Evolutionary conservation across 1,140 invertebrate species (phyloP).

Genomic region (Neodiprion lecontei): DNA sequence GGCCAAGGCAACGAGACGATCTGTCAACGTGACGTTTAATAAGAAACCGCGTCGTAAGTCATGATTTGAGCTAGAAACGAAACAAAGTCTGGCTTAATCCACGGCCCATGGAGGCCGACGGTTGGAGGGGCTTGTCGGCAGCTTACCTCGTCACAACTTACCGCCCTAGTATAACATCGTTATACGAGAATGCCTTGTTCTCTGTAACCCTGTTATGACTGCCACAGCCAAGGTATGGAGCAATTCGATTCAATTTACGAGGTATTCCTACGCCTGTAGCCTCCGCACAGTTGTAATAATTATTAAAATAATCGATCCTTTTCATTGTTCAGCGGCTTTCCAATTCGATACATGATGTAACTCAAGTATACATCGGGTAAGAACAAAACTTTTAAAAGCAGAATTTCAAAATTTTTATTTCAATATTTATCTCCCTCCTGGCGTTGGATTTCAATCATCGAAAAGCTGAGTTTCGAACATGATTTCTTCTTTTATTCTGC

Average conservation of each 20-base stretch:
- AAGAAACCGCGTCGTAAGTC: slow-evolving; percentile 46
- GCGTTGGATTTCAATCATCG: neutral
- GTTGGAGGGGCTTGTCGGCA: neutral
- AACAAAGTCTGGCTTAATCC: slow-evolving; percentile 7
- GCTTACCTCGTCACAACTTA: slow-evolving; percentile 2
- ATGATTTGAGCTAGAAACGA: slow-evolving; percentile 11
- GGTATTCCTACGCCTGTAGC: no score
- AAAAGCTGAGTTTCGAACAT: neutral
- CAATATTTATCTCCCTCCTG: no score
- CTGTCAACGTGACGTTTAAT: slow-evolving; percentile 51
- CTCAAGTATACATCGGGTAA: no score
- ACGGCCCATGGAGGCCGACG: neutral
- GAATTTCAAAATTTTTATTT: no score
- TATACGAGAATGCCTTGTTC: neutral
- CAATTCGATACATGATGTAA: no score
- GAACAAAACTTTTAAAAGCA: no score
- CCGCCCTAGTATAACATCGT: neutral
- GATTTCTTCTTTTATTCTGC: neutral
- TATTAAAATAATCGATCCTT: no score
- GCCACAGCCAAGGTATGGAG: no score
- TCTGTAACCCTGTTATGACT: neutral
- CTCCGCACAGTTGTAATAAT: no score
- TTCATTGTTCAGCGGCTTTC: no score
- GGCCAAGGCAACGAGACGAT: slow-evolving; percentile 29
- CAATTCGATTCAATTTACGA: no score